Evolutionary conservation across 2,888 invertebrate genomes (phyloP).

Genomic region (Dolichopus griseipennis): DNA sequence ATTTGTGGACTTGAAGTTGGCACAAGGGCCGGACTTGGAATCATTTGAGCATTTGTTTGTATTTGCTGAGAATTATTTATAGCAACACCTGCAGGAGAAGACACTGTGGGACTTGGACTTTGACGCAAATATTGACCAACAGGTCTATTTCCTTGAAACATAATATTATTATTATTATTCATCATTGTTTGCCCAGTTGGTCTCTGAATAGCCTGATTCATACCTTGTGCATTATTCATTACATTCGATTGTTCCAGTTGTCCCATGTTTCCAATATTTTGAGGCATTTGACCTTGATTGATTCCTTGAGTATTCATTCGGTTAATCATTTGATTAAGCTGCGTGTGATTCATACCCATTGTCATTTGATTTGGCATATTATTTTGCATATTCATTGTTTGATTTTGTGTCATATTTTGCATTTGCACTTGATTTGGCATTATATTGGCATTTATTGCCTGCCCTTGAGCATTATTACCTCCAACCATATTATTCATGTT

Average conservation of each 20-base stretch:
- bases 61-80: conserved; percentile 31
- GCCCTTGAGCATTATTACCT: conserved; percentile 17
- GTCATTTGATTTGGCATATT: conserved; percentile 9
- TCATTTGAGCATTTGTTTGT: conserved; percentile 51
- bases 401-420: background rate
- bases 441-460: conserved; percentile 27
- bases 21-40: conserved; percentile 59
- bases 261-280: conserved; percentile 30
- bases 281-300: conserved; percentile 44
- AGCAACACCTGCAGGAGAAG: conserved; percentile 55
- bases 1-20: conserved; percentile 60
- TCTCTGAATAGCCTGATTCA: conserved; percentile 32
- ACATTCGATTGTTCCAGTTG: conserved; percentile 21
- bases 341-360: conserved; percentile 19
- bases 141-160: conserved; percentile 50
- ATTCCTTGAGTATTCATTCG: conserved; percentile 47
- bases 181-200: conserved; percentile 17
- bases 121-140: conserved; percentile 69
- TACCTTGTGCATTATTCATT: conserved; percentile 38
- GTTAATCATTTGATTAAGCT: conserved; percentile 42
- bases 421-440: conserved; percentile 28
- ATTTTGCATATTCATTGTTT: conserved; percentile 15
- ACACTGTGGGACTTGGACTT: conserved; percentile 69
- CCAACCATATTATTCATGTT: conserved; percentile 40
- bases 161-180: conserved; percentile 38